phyloP scores from a whole-genome alignment of 2,113 vertebrate genomes.

The Rhea pennata region DNA sequence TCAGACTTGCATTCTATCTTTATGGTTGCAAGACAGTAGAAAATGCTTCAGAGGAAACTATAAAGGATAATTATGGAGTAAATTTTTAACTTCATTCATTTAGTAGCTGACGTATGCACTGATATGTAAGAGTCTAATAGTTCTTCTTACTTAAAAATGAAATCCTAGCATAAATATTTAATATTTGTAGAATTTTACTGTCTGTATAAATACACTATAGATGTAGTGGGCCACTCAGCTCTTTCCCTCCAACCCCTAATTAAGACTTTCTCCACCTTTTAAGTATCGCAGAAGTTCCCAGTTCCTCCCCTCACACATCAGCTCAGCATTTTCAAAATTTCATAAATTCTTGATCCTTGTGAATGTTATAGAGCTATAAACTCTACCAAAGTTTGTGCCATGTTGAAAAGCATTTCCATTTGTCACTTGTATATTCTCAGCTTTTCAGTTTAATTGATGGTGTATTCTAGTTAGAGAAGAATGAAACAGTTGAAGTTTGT shows the following conservation, averaged over 20 bases:
- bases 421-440: not conserved
- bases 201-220: no score
- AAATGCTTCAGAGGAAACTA: not conserved
- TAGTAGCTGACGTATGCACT: not conserved
- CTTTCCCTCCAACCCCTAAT: not conserved
- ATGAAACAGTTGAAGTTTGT: not conserved
- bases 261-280: not conserved
- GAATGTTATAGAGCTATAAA: not conserved
- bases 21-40: not conserved
- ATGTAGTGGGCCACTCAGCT: not conserved
- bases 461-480: not conserved
- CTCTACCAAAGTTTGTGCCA: fast-evolving
- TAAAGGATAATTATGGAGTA: not conserved
- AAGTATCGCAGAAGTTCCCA: not conserved
- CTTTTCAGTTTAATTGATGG: not conserved
- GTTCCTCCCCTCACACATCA: fast-evolving
- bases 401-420: not conserved
- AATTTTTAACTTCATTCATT: not conserved
- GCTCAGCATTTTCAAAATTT: not conserved
- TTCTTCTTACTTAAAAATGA: not conserved
- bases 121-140: not conserved
- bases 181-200: not conserved
- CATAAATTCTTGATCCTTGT: not conserved
- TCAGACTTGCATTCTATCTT: not conserved
- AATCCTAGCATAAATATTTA: not conserved